Percentiles rank a stretch among this genome's conserved stretches.
Evolutionary conservation across 2,113 vertebrate genomes (phyloP).

Genomic region (Puffinus mauretanicus): DNA sequence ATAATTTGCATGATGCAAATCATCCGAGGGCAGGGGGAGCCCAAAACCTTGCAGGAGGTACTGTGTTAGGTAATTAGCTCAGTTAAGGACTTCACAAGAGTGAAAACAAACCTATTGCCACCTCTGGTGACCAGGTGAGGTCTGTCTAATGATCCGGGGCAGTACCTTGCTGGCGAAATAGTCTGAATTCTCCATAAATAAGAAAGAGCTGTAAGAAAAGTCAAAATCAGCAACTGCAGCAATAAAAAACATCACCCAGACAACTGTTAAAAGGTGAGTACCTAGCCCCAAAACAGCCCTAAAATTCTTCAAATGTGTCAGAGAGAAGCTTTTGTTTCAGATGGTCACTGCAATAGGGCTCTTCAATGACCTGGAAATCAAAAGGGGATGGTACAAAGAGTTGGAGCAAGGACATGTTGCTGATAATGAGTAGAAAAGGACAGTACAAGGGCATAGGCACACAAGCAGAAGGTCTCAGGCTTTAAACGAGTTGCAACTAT

Average conservation of each 20-base stretch:
- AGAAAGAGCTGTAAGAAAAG: neutral
- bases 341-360: neutral
- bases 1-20: neutral
- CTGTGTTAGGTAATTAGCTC: neutral
- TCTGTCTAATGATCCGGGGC: neutral
- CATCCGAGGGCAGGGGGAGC: rapidly evolving
- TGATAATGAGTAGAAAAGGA: neutral
- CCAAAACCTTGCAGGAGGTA: neutral
- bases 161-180: neutral
- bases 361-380: neutral
- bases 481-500: neutral
- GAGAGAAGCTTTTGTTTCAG: neutral
- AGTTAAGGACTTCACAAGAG: neutral
- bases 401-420: neutral
- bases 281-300: neutral
- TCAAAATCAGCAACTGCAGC: neutral
- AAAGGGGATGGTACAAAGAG: neutral
- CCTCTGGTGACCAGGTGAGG: neutral
- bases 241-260: neutral
- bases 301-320: neutral
- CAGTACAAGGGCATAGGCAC: neutral
- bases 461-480: neutral
- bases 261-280: neutral
- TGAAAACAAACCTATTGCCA: neutral
- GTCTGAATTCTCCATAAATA: neutral